Evolutionary conservation across 2,113 vertebrate species (phyloP), one percentile per base, ranked within the genome.

Genomic region (Thomomys bottae): DNA sequence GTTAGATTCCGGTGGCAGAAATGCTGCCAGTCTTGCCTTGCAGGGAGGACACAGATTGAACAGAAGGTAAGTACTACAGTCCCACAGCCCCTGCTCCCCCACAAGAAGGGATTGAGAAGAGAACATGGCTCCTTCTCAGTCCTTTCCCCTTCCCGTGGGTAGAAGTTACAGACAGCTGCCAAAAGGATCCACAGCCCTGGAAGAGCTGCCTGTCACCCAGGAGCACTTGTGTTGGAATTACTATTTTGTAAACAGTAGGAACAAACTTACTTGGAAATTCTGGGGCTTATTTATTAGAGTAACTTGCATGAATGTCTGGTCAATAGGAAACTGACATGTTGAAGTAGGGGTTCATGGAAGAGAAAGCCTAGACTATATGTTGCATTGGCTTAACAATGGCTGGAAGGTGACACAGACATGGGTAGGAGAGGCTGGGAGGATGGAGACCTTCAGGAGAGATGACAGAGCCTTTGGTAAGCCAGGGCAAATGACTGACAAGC

Each of bases 211-310:
- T 34, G 5, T 38, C 9, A 1, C 24, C 36, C 28, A 79, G 28
- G 1, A 84, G 54, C 24, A 59, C 73, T 32, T 54, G 73, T 11
- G 1, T 1, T 66, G 61, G 30, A 24, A 12, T 68, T 54, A 61
- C 59, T 61, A 36, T 72, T 87, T 87, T 26, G 14, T 54, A 42
- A 83, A 34, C 38, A 93, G 84, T 57, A 89, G 24, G 24, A 64
- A 67, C 11, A 79, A 79, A 36, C 23, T 83, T 85, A 79, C 32
- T 83, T 84, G 49, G 42, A 71, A 42, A 78, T 78, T 67, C 88
- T 79, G 36, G 3, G 30, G 28, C 34, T 87, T 73, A 66, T 76
- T 87, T 84, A 72, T n/a, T 71, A 32, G 11, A 76, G 38, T 32
- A 57, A 18, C 10, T 21, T 40, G 54, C 79, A 49, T 73, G 80